Evolutionary conservation across 2,888 invertebrate species (phyloP).

Genomic region (Cybosia mesomella): DNA sequence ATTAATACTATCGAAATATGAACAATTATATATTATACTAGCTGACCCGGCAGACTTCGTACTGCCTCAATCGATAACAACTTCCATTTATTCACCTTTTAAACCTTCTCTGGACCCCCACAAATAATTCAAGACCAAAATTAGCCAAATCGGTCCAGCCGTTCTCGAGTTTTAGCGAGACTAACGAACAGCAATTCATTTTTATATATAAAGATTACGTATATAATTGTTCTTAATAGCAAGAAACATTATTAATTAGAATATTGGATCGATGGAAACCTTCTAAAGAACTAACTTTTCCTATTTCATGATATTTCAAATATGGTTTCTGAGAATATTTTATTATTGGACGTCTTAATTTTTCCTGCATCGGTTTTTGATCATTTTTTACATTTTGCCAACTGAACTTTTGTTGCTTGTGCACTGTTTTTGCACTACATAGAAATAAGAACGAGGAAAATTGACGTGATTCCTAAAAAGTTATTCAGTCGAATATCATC

Average conservation of each 20-base stretch:
- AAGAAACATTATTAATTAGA: background rate
- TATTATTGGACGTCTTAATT: background rate
- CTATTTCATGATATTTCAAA: background rate
- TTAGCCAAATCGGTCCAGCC: too few relatives aligned
- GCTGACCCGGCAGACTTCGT: too few relatives aligned
- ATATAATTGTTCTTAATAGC: too few relatives aligned
- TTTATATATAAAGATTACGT: too few relatives aligned
- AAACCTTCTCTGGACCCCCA: too few relatives aligned
- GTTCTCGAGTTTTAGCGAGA: too few relatives aligned
- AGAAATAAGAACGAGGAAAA: slow-evolving; percentile 26
- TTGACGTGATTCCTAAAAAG: slow-evolving; percentile 22
- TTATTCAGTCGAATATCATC: slow-evolving; percentile 42
- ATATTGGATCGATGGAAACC: background rate
- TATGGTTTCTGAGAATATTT: background rate
- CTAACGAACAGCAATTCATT: too few relatives aligned
- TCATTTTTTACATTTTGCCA: slow-evolving; percentile 19
- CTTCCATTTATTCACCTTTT: too few relatives aligned
- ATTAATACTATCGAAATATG: too few relatives aligned
- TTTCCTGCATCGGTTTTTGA: background rate
- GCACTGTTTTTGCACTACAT: slow-evolving; percentile 24
- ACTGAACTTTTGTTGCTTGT: background rate
- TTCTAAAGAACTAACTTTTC: background rate
- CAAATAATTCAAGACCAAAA: too few relatives aligned
- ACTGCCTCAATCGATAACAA: too few relatives aligned
- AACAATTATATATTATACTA: too few relatives aligned